Percentiles rank a stretch among this genome's conserved stretches.
These are phyloP conservation scores for Gambusia affinis DNA, from an alignment of 2,113 vertebrate genomes.

Conservation along the genomic window DNA sequence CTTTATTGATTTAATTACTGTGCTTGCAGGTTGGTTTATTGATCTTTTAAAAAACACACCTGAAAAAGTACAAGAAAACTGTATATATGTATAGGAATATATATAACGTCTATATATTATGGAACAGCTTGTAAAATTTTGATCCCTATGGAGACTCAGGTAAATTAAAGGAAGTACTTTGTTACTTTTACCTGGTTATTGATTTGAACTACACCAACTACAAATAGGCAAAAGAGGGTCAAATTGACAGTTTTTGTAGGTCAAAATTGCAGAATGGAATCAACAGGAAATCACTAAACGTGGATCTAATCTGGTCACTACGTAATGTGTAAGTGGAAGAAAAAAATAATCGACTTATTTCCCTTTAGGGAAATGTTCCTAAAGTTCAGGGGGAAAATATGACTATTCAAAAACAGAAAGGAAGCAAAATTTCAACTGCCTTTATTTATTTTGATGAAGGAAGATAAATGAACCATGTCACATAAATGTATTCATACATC, in stretches of 20 bases:
- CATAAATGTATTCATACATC: conserved; percentile 8
- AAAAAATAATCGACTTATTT: not conserved
- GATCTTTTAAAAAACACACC: not conserved
- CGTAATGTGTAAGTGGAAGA: not conserved
- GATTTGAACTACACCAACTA: not conserved
- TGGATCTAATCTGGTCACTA: not conserved
- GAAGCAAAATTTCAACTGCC: not conserved
- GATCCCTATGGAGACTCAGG: not conserved
- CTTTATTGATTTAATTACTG: not conserved
- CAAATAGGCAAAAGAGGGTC: not conserved
- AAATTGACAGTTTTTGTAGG: not conserved
- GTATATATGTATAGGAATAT: not conserved
- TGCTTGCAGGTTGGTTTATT: not conserved
- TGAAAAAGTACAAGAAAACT: too few species aligned
- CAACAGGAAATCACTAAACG: not conserved
- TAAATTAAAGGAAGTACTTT: too few species aligned
- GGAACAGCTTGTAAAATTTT: not conserved
- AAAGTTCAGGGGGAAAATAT: not conserved
- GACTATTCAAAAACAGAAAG: not conserved
- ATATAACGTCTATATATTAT: too few species aligned
- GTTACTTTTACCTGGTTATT: too few species aligned
- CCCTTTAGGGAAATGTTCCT: not conserved
- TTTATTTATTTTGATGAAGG: conserved; percentile 17
- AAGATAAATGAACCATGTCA: conserved; percentile 1
- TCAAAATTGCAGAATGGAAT: not conserved